A percentile compares a stretch with the other conserved stretches of the same genome.
Evolutionary conservation across 2,797 vertebrate genomes (phyloP).

Genomic region (Eurystomus glaucurus): DNA sequence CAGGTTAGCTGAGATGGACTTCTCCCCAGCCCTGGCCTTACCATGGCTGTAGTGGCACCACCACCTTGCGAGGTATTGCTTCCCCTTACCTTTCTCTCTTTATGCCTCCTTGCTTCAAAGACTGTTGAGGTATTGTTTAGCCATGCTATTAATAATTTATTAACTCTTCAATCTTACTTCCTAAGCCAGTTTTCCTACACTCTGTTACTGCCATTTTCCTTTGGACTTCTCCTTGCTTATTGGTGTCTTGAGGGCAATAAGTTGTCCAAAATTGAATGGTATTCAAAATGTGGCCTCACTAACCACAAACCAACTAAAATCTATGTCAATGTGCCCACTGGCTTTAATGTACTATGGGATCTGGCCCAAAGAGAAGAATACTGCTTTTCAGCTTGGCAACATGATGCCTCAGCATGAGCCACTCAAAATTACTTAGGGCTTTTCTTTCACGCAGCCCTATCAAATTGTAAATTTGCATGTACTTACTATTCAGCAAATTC

Average conservation of each 20-base stretch:
- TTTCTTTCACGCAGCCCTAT: background rate
- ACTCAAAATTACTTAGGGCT: background rate
- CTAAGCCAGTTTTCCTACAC: background rate
- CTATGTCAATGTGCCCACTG: background rate
- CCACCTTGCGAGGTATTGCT: background rate
- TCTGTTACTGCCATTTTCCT: background rate
- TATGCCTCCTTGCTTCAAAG: background rate
- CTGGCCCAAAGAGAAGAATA: background rate
- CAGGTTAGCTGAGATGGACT: background rate
- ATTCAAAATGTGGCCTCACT: background rate
- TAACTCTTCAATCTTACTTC: background rate
- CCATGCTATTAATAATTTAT: background rate
- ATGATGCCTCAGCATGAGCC: background rate
- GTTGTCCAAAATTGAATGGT: background rate
- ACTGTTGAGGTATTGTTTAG: background rate
- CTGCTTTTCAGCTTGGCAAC: background rate
- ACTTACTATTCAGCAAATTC: background rate
- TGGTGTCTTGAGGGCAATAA: background rate
- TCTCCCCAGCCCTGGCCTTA: background rate
- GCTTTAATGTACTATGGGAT: background rate
- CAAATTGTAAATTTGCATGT: rapidly evolving
- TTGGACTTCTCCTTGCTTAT: background rate
- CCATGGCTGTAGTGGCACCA: background rate
- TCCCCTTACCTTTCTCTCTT: background rate
- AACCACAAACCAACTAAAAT: background rate